phyloP scores from a whole-genome alignment of 2,888 invertebrate species.

The Argyresthia albistria region DNA sequence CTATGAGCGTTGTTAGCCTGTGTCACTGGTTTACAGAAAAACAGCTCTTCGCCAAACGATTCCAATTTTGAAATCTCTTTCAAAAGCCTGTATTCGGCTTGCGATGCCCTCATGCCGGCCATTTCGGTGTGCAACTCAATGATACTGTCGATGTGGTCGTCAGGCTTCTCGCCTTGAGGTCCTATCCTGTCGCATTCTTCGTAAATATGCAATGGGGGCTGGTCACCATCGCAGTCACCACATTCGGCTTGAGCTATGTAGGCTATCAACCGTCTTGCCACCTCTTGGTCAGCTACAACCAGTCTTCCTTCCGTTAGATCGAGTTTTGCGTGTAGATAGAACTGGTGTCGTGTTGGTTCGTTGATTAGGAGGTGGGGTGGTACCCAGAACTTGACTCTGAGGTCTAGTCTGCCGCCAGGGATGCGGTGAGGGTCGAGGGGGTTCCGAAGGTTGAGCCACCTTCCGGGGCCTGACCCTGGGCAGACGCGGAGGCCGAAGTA shows the following conservation, averaged over 20 bases:
- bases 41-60: slow-evolving; percentile 88
- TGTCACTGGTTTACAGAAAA: slow-evolving; percentile 78
- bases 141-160: slow-evolving; percentile 75
- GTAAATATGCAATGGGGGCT: slow-evolving; percentile 74
- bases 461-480: slow-evolving; percentile 76
- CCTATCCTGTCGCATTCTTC: slow-evolving; percentile 76
- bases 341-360: slow-evolving; percentile 88
- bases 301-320: slow-evolving; percentile 83
- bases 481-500: slow-evolving; percentile 87
- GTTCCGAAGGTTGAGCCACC: slow-evolving; percentile 91
- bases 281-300: slow-evolving; percentile 78
- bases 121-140: slow-evolving; percentile 76
- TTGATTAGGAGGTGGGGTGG: slow-evolving; percentile 89
- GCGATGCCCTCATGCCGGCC: slow-evolving; percentile 77
- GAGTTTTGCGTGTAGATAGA: slow-evolving; percentile 86
- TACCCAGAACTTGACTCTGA: slow-evolving; percentile 92
- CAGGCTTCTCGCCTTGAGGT: slow-evolving; percentile 73
- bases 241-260: slow-evolving; percentile 83
- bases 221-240: slow-evolving; percentile 77
- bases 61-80: slow-evolving; percentile 85
- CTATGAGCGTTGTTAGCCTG: slow-evolving; percentile 79
- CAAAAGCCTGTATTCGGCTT: slow-evolving; percentile 87
- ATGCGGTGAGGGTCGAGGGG: slow-evolving; percentile 82
- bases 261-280: slow-evolving; percentile 80
- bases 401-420: slow-evolving; percentile 76